Conservation (phyloP, 2,113 vertebrate species). For the Zootoca vivipara region DNA sequence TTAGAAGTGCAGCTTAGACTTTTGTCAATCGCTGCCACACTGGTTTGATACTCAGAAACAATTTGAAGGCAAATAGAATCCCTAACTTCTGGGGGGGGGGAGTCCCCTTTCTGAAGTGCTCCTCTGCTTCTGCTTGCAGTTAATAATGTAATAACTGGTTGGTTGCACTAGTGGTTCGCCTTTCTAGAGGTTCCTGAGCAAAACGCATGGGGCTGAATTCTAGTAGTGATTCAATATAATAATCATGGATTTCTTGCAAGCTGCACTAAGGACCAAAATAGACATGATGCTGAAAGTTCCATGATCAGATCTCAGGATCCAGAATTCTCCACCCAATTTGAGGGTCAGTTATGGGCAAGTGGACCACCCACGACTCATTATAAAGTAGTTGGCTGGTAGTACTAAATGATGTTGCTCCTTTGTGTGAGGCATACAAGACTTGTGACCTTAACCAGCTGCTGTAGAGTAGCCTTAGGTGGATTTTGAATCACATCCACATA, state of each 20-base stretch:
- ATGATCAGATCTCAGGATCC: background rate
- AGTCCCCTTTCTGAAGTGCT: background rate
- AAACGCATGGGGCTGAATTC: background rate
- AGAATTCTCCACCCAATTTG: too few species aligned
- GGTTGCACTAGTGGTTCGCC: background rate
- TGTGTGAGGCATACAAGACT: background rate
- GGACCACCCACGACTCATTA: background rate
- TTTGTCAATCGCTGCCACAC: background rate
- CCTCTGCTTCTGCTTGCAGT: background rate
- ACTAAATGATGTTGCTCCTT: background rate
- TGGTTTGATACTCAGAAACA: background rate
- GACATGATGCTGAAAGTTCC: background rate
- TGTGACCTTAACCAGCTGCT: background rate
- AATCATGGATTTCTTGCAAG: background rate
- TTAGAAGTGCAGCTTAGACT: background rate
- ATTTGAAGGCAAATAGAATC: background rate
- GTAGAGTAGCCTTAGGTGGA: too few species aligned
- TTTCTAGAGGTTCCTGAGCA: background rate
- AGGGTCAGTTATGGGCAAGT: too few species aligned
- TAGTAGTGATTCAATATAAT: background rate
- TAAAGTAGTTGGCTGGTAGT: background rate
- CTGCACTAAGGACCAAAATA: background rate
- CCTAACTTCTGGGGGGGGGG: background rate
- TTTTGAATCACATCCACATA: background rate
- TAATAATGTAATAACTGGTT: background rate